Evolutionary conservation across 2,797 vertebrate species (phyloP).

Genomic region (Lithobates pipiens): DNA sequence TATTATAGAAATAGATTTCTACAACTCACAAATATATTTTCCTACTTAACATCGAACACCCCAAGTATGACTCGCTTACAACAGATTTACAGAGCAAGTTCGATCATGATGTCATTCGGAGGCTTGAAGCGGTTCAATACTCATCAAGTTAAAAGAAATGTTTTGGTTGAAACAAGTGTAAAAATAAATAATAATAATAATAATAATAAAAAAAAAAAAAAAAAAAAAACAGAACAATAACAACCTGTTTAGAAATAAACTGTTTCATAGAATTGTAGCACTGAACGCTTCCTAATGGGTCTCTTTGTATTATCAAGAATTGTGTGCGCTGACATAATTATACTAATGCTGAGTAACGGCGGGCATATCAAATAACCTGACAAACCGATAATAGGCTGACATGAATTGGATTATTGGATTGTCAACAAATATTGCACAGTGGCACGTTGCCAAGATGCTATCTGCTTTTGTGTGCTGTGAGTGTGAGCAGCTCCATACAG

Average conservation of each 20-base stretch:
- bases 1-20: too few species aligned
- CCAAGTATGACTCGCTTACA: too few species aligned
- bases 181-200: too few species aligned
- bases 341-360: slow-evolving; percentile 26
- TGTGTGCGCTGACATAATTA: slow-evolving; percentile 42
- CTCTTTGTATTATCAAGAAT: slow-evolving; percentile 9
- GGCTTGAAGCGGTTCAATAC: too few species aligned
- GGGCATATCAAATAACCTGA: slow-evolving; percentile 49
- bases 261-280: neutral
- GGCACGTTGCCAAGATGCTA: slow-evolving; percentile 47
- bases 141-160: too few species aligned
- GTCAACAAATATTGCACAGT: slow-evolving; percentile 56
- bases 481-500: slow-evolving; percentile 1
- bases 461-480: slow-evolving; percentile 29
- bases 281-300: neutral
- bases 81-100: too few species aligned
- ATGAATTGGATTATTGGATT: slow-evolving; percentile 55
- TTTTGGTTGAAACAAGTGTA: neutral
- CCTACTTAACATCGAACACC: too few species aligned
- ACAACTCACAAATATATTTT: too few species aligned
- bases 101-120: neutral
- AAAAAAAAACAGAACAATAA: neutral
- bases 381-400: slow-evolving; percentile 52
- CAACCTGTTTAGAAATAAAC: neutral
- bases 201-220: too few species aligned